These are phyloP conservation scores for Heliothis virescens DNA, from an alignment of 1,140 invertebrate genomes.

Conservation along the genomic window DNA sequence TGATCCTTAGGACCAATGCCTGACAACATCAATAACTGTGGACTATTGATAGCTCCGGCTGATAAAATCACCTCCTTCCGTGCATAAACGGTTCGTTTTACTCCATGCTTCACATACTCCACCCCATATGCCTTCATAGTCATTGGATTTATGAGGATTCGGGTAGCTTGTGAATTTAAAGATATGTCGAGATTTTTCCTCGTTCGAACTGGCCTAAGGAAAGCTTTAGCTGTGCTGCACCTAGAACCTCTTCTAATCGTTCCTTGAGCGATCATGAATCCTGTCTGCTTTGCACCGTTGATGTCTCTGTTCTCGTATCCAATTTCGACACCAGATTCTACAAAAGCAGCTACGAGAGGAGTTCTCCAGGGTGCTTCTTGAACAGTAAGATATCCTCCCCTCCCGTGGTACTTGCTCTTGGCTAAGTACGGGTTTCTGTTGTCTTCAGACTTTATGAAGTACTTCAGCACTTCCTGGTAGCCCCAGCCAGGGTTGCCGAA, in stretches of 20 bases:
- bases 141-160: slow-evolving; percentile 90
- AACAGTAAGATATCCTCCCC: slow-evolving; percentile 92
- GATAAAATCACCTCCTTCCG: slow-evolving; percentile 93
- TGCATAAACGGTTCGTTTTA: slow-evolving; percentile 88
- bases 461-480: slow-evolving; percentile 94
- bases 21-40: slow-evolving; percentile 95
- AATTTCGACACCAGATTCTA: slow-evolving; percentile 94
- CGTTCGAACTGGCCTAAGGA: slow-evolving; percentile 92
- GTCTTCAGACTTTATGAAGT: slow-evolving; percentile 96
- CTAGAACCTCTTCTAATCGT: slow-evolving; percentile 94
- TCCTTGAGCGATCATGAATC: slow-evolving; percentile 96
- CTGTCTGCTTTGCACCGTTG: slow-evolving; percentile 93
- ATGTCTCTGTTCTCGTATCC: slow-evolving; percentile 96
- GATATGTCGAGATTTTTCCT: slow-evolving; percentile 93
- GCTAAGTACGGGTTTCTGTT: slow-evolving; percentile 94
- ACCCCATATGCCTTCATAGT: slow-evolving; percentile 92
- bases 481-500: slow-evolving; percentile 96
- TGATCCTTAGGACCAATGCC: slow-evolving; percentile 94
- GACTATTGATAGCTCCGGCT: slow-evolving; percentile 92
- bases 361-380: slow-evolving; percentile 95
- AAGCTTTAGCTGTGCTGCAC: slow-evolving; percentile 96
- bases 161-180: slow-evolving; percentile 91
- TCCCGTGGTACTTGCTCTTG: slow-evolving; percentile 90
- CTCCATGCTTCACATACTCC: slow-evolving; percentile 91
- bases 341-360: slow-evolving; percentile 92